Conservation (phyloP, 35 echinoderm and acorn worm species). For the Heliocidaris erythrogramma region DNA sequence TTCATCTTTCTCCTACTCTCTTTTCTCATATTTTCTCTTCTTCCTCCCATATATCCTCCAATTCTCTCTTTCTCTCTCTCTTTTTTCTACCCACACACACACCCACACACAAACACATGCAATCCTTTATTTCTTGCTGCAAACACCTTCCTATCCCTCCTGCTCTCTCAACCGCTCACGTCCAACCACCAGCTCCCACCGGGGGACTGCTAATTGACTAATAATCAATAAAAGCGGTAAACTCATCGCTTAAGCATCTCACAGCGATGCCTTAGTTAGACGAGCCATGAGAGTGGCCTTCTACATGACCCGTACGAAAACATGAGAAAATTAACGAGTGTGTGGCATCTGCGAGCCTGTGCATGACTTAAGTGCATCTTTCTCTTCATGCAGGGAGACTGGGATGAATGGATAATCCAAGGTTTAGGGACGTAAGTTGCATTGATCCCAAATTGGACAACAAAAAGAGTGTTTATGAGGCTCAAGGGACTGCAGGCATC, state of each 20-base stretch:
- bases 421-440: not conserved
- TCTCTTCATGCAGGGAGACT: not conserved
- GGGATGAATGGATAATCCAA: not conserved
- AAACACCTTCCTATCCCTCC: not conserved
- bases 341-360: not conserved
- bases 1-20: too few species aligned
- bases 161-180: not conserved
- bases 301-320: not conserved
- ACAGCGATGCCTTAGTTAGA: not conserved
- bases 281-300: not conserved
- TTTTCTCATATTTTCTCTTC: too few species aligned
- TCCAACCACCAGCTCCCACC: not conserved
- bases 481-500: not conserved
- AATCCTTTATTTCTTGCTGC: not conserved
- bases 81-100: too few species aligned
- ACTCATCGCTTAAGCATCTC: not conserved
- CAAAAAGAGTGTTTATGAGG: not conserved
- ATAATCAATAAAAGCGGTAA: not conserved
- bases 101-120: too few species aligned
- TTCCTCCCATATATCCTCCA: too few species aligned
- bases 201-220: slow-evolving; percentile 8
- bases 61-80: too few species aligned
- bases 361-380: not conserved
- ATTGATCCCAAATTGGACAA: not conserved
- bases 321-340: not conserved